Evolutionary conservation across 2,888 invertebrate genomes (phyloP).

Genomic region (Brassicogethes aeneus): DNA sequence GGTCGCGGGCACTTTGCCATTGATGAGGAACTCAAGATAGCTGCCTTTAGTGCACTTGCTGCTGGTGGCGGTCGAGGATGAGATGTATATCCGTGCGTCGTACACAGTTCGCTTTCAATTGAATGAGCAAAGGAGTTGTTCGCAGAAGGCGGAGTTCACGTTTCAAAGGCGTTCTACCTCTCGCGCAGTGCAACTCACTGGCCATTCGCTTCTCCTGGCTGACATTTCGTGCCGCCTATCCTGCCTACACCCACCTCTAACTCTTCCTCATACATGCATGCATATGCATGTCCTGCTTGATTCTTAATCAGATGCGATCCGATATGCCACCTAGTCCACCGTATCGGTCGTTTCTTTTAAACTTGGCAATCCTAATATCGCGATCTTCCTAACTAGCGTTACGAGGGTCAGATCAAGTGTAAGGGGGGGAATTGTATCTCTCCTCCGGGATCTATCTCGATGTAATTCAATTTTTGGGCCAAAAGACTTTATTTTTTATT

Average conservation of each 20-base stretch:
- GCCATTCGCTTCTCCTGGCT: slow-evolving; percentile 1
- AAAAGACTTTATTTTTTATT: no score
- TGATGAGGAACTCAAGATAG: no score
- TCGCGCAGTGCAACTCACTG: slow-evolving; percentile 37
- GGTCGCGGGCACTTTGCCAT: slow-evolving; percentile 58
- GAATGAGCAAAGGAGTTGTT: slow-evolving; percentile 36
- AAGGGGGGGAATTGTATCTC: no score
- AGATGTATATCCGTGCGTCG: slow-evolving; percentile 22
- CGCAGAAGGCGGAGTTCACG: slow-evolving; percentile 41
- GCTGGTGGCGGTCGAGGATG: slow-evolving; percentile 28
- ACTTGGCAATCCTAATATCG: no score
- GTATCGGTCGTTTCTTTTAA: no score
- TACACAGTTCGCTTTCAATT: slow-evolving; percentile 15
- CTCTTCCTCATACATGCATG: not conserved
- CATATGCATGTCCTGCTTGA: not conserved
- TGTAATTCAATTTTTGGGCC: no score
- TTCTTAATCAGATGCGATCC: no score
- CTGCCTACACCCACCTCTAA: slow-evolving; percentile 7
- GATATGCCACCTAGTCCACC: no score
- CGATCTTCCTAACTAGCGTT: no score
- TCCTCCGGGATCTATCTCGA: no score
- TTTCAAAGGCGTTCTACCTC: slow-evolving; percentile 43
- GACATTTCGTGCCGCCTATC: slow-evolving; percentile 23
- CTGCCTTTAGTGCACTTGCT: slow-evolving; percentile 14
- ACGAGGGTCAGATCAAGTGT: no score